Conservation (phyloP, 2,888 invertebrate species). For the Mystacides longicornis region DNA sequence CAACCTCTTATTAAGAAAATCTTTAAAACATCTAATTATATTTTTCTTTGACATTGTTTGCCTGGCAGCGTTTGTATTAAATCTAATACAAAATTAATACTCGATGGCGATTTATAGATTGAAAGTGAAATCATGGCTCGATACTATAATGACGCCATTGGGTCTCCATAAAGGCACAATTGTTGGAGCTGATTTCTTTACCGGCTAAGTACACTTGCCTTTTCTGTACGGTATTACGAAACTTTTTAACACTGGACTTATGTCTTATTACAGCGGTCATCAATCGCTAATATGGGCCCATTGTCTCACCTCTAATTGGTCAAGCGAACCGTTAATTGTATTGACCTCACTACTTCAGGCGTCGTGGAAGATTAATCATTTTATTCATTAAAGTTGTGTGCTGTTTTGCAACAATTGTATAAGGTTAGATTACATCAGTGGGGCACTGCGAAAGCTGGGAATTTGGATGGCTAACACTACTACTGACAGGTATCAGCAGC, state of each 20-base stretch:
- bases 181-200: neutral
- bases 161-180: neutral
- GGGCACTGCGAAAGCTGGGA: no score
- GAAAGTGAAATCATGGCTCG: slow-evolving; percentile 12
- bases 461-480: no score
- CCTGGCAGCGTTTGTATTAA: no score
- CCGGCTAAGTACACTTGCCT: neutral
- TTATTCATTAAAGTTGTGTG: no score
- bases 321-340: neutral
- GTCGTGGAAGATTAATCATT: no score
- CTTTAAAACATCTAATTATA: no score
- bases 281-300: neutral
- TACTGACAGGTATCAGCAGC: no score
- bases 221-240: neutral
- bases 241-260: neutral
- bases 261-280: neutral
- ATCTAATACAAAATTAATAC: no score
- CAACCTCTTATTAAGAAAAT: no score
- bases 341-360: neutral
- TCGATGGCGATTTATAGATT: slow-evolving; percentile 3
- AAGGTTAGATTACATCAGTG: no score
- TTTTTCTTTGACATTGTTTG: no score
- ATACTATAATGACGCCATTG: slow-evolving; percentile 8
- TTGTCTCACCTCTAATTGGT: neutral
- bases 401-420: no score